These are phyloP conservation scores for Brachionus plicatilis DNA, from an alignment of 1,140 invertebrate species.

Conservation along the genomic window DNA sequence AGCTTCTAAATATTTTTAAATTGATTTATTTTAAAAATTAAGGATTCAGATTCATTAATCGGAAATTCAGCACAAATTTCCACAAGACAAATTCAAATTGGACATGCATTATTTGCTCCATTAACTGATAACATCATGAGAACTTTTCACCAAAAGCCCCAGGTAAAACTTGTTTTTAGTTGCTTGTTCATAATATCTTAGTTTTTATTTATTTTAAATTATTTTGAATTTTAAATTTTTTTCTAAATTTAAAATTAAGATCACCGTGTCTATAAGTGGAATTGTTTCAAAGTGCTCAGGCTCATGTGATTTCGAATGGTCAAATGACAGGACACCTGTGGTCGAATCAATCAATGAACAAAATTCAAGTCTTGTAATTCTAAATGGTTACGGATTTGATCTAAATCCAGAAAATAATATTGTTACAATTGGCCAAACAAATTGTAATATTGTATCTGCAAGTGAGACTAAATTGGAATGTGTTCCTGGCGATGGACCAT, in stretches of 20 bases:
- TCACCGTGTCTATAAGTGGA: neutral
- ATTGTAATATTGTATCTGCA: slow-evolving; percentile 40
- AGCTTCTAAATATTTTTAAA: neutral
- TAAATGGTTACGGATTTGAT: slow-evolving; percentile 42
- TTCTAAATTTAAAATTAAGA: neutral
- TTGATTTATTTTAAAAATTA: neutral
- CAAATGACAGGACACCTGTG: neutral
- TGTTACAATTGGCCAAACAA: slow-evolving; percentile 43
- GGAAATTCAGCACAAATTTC: neutral
- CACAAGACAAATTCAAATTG: neutral
- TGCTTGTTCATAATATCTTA: neutral
- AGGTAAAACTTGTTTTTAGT: neutral
- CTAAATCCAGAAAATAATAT: slow-evolving; percentile 38
- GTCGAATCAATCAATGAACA: neutral
- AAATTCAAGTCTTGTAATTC: neutral
- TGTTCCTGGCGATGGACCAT: slow-evolving; percentile 44
- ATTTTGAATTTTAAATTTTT: neutral
- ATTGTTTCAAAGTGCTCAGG: neutral
- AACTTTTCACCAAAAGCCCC: slow-evolving; percentile 44
- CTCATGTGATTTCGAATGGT: slow-evolving; percentile 27
- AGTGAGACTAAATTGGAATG: slow-evolving; percentile 44
- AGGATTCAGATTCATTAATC: neutral
- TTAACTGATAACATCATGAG: slow-evolving; percentile 46
- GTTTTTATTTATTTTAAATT: neutral
- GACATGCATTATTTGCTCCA: slow-evolving; percentile 41